phyloP scores from a whole-genome alignment of 2,797 vertebrate genomes.

The Darevskia nairensis region DNA sequence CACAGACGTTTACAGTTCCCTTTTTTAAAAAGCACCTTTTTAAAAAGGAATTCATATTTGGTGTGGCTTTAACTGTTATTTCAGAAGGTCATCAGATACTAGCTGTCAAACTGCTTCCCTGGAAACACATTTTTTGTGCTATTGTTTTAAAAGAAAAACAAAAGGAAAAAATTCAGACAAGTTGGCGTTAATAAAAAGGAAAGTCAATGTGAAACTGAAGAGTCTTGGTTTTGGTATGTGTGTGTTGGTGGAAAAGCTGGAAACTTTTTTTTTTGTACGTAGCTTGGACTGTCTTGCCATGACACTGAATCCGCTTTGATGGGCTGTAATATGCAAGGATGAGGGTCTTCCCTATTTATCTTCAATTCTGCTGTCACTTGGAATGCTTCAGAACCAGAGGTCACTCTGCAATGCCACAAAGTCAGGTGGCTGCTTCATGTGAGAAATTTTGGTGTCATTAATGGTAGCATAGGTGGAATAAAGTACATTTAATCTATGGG shows the following conservation, averaged over 20 bases:
- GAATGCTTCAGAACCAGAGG: background rate
- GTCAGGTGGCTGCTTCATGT: background rate
- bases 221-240: conserved; percentile 67
- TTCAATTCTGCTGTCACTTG: background rate
- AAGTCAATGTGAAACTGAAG: conserved; percentile 80
- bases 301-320: background rate
- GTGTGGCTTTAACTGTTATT: conserved; percentile 84
- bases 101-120: conserved; percentile 81
- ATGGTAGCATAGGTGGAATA: background rate
- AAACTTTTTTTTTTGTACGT: background rate
- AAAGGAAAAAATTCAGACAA: conserved; percentile 79
- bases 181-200: conserved; percentile 90
- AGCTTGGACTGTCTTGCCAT: background rate
- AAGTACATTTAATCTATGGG: background rate
- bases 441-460: background rate
- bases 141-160: conserved; percentile 83
- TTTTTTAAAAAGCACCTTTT: conserved; percentile 49
- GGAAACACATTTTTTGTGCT: conserved; percentile 85
- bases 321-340: background rate
- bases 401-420: background rate
- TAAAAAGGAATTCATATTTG: conserved; percentile 81
- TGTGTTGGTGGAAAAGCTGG: conserved; percentile 50
- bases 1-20: conserved; percentile 59
- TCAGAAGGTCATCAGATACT: conserved; percentile 79
- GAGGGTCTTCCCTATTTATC: background rate